These are phyloP conservation scores for Tympanoctomys barrerae DNA, from an alignment of 2,797 vertebrate species.

Conservation along the genomic window DNA sequence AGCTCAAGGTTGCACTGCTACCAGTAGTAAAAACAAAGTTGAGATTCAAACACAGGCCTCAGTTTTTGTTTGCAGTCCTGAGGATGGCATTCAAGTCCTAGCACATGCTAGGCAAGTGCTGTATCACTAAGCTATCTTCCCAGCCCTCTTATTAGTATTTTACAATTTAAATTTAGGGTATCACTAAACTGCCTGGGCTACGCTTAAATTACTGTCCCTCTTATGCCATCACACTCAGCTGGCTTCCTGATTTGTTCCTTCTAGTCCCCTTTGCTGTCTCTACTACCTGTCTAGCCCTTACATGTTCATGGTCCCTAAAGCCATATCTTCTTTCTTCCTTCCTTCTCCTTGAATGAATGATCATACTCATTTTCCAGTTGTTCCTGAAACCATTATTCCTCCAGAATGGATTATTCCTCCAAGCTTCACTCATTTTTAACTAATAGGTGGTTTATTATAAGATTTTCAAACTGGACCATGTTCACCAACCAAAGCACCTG, in stretches of 20 bases:
- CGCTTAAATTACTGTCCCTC: not conserved
- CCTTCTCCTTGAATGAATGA: not conserved
- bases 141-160: not conserved
- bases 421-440: constrained; percentile 41
- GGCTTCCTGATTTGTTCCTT: not conserved
- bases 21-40: not conserved
- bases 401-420: not conserved
- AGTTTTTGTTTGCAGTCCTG: not conserved
- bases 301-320: not conserved
- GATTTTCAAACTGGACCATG: constrained; percentile 33
- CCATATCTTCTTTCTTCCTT: not conserved
- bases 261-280: not conserved
- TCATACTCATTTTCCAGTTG: not conserved
- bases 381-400: constrained; percentile 1
- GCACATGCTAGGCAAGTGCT: not conserved
- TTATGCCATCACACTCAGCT: not conserved
- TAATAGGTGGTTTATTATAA: not conserved
- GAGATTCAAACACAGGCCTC: not conserved
- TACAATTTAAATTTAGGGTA: not conserved
- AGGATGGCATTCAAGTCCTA: not conserved
- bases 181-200: not conserved
- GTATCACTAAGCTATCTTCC: not conserved
- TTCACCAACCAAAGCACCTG: not conserved
- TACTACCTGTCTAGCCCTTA: not conserved
- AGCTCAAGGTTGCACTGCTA: not conserved